These are phyloP conservation scores for Neodiprion fabricii DNA, from an alignment of 1,140 invertebrate genomes.

Conservation along the genomic window DNA sequence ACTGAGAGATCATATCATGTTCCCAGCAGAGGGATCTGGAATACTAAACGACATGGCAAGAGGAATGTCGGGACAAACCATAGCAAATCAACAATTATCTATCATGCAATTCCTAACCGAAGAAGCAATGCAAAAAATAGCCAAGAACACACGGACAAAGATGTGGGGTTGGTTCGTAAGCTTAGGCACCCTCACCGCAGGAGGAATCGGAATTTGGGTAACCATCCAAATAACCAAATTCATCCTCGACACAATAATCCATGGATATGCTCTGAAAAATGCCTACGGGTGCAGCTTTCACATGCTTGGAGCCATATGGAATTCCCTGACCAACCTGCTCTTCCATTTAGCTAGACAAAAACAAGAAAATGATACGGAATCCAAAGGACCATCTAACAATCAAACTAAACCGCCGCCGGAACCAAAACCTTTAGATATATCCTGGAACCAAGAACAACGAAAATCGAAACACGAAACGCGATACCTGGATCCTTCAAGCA, in stretches of 20 bases:
- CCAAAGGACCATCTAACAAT: too few species aligned
- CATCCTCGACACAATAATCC: slow-evolving; percentile 20
- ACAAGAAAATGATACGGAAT: not conserved
- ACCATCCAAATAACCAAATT: slow-evolving; percentile 8
- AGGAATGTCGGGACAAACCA: not conserved
- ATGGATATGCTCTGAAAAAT: slow-evolving; percentile 14
- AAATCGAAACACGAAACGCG: too few species aligned
- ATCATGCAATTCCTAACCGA: too few species aligned
- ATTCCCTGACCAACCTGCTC: slow-evolving; percentile 21
- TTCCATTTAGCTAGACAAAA: slow-evolving; percentile 4
- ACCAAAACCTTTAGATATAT: too few species aligned
- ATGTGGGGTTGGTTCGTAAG: not conserved
- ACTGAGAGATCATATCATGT: slow-evolving; percentile 20
- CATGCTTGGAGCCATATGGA: slow-evolving; percentile 19
- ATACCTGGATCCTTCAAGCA: too few species aligned
- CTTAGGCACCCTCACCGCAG: not conserved
- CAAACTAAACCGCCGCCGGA: too few species aligned
- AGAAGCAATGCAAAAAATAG: not conserved
- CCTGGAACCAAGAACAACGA: too few species aligned
- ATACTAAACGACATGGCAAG: not conserved
- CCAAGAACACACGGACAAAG: not conserved
- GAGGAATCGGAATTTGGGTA: slow-evolving; percentile 7
- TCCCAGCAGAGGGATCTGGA: slow-evolving; percentile 15
- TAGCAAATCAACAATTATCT: too few species aligned
- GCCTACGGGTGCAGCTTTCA: slow-evolving; percentile 24